Conservation (phyloP, 2,113 vertebrate genomes). For the Jaculus jaculus region DNA sequence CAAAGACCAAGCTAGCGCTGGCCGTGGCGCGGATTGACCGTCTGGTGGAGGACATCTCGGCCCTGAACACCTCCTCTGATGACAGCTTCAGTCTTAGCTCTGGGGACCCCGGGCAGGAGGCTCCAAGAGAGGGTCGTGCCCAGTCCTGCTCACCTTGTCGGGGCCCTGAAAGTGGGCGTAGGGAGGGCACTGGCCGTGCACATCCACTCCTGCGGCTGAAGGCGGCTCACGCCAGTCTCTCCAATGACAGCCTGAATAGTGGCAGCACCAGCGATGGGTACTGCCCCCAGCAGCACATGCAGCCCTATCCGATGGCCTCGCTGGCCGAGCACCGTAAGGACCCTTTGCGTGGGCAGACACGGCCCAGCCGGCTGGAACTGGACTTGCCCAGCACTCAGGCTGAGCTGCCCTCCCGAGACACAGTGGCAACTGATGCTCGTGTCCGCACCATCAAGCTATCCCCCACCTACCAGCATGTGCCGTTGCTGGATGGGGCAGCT, state of each 20-base stretch:
- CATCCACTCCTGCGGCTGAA: conserved; percentile 92
- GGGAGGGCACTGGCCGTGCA: conserved; percentile 87
- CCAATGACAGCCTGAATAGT: conserved; percentile 96
- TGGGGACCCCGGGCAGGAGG: conserved; percentile 93
- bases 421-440: conserved; percentile 79
- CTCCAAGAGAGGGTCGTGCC: conserved; percentile 89
- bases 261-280: conserved; percentile 94
- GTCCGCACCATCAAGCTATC: conserved; percentile 95
- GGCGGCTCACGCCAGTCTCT: conserved; percentile 90
- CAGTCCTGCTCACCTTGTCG: conserved; percentile 94
- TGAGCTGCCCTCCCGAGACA: background rate
- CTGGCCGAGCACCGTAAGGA: conserved; percentile 81
- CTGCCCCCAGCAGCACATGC: conserved; percentile 91
- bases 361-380: conserved; percentile 93
- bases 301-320: conserved; percentile 83
- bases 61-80: conserved; percentile 95
- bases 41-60: conserved; percentile 95
- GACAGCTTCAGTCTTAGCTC: conserved; percentile 98
- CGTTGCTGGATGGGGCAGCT: conserved; percentile 87
- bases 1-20: conserved; percentile 94
- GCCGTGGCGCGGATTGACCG: conserved; percentile 96
- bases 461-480: conserved; percentile 94
- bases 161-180: conserved; percentile 87
- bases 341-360: conserved; percentile 82
- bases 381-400: conserved; percentile 80